Base-by-base conservation (phyloP, 2,888 invertebrate species). In the Nasonia oneida region DNA sequence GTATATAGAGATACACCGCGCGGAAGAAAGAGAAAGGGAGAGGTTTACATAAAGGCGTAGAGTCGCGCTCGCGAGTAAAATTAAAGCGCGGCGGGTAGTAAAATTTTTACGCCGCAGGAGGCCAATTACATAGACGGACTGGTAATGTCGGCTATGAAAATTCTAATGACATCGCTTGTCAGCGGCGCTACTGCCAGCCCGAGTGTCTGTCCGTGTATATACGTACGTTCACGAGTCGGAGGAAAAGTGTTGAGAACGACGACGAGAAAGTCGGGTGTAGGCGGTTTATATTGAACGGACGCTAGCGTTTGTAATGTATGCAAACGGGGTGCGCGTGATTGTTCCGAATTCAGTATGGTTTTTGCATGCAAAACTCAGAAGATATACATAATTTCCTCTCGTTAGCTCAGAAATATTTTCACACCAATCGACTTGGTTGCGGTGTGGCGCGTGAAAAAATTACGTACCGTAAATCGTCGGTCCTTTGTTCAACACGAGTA, bases 101-200 rank as follows among this genome's bases (percentile, higher is more conserved):
- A 84, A 86, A 79, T 87, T 83, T 84, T 86, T 81, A 77, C 90
- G 70, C 90, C 81, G 88, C 90, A 89, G 91, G 92, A 90, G 89
- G 90, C 92, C 92, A 92, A 92, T 92, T 92, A 92, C 88, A 89
- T 14, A 47, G 73, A 80, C 79, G 64, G 39, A 78, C 89, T 89
- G 88, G 90, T 89, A 90, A 91, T 87, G 88, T 88, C 90, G 90
- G 90, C 89, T 90, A 92, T 92, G 92, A 92, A 91, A 91, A 91
- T 64, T 90, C 90, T 91, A 92, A 92, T 91, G 91, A 92, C 91
- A 90, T 87, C 86, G 88, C 85, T 86, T 83, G 79, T 85, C 87
- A 85, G 86, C 79, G 79, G 39, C 42, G 86, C 84, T 81, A 82
- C 73, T 42, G 73, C 73, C 42, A 23, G n/a, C n/a, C 18, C 15